Percentiles rank a stretch among this genome's conserved stretches.
Evolutionary conservation across 1,140 invertebrate genomes (phyloP).

Genomic region (Platorchestia sp.): DNA sequence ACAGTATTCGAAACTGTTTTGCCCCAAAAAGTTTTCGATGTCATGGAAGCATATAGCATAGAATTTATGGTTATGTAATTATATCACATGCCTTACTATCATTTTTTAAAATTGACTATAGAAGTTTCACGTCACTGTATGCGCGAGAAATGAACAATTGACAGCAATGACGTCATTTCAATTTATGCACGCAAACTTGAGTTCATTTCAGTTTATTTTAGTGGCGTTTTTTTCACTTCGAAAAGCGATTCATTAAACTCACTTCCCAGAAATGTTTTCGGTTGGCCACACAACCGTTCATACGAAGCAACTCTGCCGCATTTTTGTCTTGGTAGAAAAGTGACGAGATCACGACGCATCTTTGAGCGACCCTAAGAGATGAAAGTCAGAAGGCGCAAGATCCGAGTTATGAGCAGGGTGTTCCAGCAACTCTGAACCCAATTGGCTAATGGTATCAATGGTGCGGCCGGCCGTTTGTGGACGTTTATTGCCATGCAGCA

Average conservation of each 20-base stretch:
- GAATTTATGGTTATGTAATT: no score
- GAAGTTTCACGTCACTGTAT: no score
- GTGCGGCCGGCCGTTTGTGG: background rate
- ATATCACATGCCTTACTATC: no score
- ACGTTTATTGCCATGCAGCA: conserved; percentile 17
- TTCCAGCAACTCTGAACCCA: conserved; percentile 4
- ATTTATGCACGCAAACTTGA: no score
- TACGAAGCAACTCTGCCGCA: background rate
- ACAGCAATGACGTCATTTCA: no score
- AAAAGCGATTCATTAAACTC: background rate
- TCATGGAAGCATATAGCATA: no score
- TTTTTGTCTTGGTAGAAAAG: background rate
- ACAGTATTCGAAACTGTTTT: no score
- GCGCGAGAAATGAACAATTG: no score
- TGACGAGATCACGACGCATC: background rate
- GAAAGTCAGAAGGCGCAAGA: background rate
- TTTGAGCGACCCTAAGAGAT: background rate
- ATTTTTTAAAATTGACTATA: no score
- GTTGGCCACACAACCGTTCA: no score
- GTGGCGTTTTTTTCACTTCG: background rate
- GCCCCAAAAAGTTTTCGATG: no score
- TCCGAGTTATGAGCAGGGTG: background rate
- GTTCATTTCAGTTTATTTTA: background rate
- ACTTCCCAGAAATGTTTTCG: background rate
- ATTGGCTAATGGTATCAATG: conserved; percentile 7